Conservation (phyloP, 2,113 vertebrate genomes). For the Quiscalus mexicanus region DNA sequence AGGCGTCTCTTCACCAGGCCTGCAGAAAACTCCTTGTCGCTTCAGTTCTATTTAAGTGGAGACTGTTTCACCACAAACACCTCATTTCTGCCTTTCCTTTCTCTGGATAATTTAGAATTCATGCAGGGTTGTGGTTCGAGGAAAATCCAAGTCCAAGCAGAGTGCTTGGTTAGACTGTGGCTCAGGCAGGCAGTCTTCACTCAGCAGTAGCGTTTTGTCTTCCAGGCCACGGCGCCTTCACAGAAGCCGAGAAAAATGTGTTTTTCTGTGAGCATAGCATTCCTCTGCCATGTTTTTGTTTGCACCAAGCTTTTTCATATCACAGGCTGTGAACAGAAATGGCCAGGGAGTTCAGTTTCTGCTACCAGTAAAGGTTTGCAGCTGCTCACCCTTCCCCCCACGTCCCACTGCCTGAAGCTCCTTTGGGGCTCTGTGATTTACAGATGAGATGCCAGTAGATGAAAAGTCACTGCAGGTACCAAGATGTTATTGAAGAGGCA, state of each 20-base stretch:
- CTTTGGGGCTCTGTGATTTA: neutral
- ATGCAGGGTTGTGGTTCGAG: conserved; percentile 32
- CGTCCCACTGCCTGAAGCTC: neutral
- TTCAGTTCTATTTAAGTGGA: conserved; percentile 64
- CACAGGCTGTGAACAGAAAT: neutral
- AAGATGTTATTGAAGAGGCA: neutral
- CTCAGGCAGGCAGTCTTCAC: neutral
- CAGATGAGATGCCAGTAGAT: neutral
- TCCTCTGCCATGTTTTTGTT: neutral
- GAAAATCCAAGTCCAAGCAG: conserved; percentile 10
- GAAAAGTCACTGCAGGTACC: neutral
- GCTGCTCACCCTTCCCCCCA: neutral
- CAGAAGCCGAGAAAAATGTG: neutral
- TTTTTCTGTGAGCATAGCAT: neutral
- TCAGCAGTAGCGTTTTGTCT: neutral
- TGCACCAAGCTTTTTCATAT: neutral
- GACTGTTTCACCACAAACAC: conserved; percentile 73
- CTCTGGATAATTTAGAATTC: conserved; percentile 29
- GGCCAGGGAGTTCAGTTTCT: neutral
- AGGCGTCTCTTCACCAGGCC: neutral
- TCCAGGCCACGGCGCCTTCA: neutral
- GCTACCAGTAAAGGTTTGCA: neutral
- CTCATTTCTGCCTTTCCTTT: conserved; percentile 57
- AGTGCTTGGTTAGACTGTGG: neutral
- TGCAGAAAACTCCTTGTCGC: conserved; percentile 44